Conservation (phyloP, 1,140 invertebrate genomes). For the fruit fly (Drosophila melanogaster) region Release_6_plus_ISO1_MT NT_037436.4:19459501-19460000, state of each 20-base stretch:
- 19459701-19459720: neutral
- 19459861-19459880: neutral
- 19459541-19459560: conserved; percentile 17
- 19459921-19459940: conserved; percentile 28
- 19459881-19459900: conserved; percentile 2
- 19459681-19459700: neutral
- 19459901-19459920: conserved; percentile 6
- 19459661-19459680: conserved; percentile 41
- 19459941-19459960: conserved; percentile 39
- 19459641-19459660: conserved; percentile 26
- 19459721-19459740: neutral
- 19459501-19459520: conserved; percentile 66
- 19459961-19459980: conserved; percentile 34
- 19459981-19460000: conserved; percentile 27
- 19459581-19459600: conserved; percentile 4
- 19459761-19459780: no score
- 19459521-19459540: conserved; percentile 45
- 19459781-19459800: no score
- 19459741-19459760: no score
- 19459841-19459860: neutral
- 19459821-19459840: no score
- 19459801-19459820: no score
- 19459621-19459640: conserved; percentile 36
- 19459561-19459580: conserved; percentile 1
- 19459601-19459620: conserved; percentile 50